phyloP scores from a whole-genome alignment of 2,888 invertebrate species.

The Diaphora mendica region DNA sequence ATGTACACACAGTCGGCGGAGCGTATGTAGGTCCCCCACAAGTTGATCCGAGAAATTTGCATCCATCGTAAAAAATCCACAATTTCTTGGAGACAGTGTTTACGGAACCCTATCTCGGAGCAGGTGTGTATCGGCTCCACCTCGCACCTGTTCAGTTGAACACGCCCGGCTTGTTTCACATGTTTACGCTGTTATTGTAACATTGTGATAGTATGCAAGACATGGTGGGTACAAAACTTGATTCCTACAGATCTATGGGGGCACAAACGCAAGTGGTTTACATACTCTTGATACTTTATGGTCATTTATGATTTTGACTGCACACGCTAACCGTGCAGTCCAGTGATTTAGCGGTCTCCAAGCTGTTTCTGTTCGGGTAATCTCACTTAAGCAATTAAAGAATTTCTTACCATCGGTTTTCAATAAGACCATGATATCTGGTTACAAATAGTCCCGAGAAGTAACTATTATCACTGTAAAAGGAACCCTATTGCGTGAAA shows the following conservation, averaged over 20 bases:
- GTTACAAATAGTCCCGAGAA: too few relatives aligned
- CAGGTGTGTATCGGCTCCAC: conserved; percentile 43
- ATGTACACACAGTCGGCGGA: too few relatives aligned
- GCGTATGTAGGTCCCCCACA: too few relatives aligned
- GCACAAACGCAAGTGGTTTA: neutral
- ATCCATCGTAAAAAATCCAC: neutral
- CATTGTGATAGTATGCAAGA: conserved; percentile 24
- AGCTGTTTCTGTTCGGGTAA: too few relatives aligned
- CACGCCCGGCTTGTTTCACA: conserved; percentile 28
- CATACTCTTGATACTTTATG: neutral
- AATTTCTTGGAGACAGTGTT: neutral
- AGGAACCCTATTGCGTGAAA: too few relatives aligned
- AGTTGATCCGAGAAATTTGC: too few relatives aligned
- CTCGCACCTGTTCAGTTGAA: conserved; percentile 39
- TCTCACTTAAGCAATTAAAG: too few relatives aligned
- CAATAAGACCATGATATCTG: too few relatives aligned
- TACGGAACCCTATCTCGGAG: conserved; percentile 27
- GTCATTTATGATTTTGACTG: neutral
- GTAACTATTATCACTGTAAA: too few relatives aligned
- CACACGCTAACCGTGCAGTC: too few relatives aligned
- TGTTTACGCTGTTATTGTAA: conserved; percentile 23
- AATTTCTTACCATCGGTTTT: too few relatives aligned
- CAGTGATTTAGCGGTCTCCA: too few relatives aligned
- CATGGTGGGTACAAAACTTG: conserved; percentile 2
- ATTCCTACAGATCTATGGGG: neutral